These are phyloP conservation scores for Trachymyrmex cornetzi DNA, from an alignment of 1,140 invertebrate species.

Conservation along the genomic window DNA sequence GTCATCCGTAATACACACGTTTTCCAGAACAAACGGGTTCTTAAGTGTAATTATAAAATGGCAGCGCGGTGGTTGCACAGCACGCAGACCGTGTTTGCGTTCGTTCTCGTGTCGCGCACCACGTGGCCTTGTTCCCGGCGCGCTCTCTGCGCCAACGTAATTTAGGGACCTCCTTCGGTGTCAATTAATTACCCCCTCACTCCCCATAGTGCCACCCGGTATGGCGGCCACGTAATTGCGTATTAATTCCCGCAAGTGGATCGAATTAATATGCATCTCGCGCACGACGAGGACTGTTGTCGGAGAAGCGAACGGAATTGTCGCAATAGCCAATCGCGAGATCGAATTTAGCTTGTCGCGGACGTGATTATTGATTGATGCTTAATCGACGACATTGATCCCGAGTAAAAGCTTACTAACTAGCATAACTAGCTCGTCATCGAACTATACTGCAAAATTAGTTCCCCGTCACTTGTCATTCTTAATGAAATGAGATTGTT, in stretches of 20 bases:
- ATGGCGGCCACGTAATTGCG: conserved; percentile 71
- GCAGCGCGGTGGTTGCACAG: neutral
- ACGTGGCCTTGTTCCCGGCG: conserved; percentile 49
- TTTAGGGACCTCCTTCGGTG: conserved; percentile 68
- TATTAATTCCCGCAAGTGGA: conserved; percentile 73
- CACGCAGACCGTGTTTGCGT: conserved; percentile 27
- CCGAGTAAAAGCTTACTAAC: neutral
- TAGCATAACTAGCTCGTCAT: neutral
- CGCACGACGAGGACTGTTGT: conserved; percentile 4
- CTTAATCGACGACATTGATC: conserved; percentile 7
- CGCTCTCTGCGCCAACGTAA: conserved; percentile 40
- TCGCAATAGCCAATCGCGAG: neutral
- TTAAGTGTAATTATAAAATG: conserved; percentile 69
- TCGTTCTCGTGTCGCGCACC: conserved; percentile 2
- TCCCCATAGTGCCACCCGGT: conserved; percentile 60
- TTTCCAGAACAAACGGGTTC: conserved; percentile 67
- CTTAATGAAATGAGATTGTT: neutral
- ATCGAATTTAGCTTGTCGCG: neutral
- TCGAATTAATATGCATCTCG: conserved; percentile 73
- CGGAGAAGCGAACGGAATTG: conserved; percentile 41
- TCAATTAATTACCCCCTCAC: conserved; percentile 68
- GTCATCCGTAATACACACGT: conserved; percentile 54
- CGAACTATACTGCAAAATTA: neutral
- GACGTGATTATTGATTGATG: conserved; percentile 7
- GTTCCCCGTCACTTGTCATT: neutral